Percentiles rank a stretch among this genome's conserved stretches.
Evolutionary conservation across 2,888 invertebrate species (phyloP).

Genomic region (Cancer borealis): DNA sequence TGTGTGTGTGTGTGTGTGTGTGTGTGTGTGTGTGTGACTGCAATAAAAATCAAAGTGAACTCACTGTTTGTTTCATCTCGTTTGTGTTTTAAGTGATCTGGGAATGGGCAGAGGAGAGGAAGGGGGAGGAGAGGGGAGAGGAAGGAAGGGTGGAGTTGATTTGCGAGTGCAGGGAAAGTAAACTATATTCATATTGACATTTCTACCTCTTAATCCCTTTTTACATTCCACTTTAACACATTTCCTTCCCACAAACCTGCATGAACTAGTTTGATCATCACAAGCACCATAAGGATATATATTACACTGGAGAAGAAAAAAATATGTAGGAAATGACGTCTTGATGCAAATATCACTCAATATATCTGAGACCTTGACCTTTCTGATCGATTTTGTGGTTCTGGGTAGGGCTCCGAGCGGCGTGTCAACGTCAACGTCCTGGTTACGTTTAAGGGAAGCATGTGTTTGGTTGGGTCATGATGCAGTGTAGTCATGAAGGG

Average conservation of each 20-base stretch:
- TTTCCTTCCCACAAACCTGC: not conserved
- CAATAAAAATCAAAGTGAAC: slow-evolving; percentile 39
- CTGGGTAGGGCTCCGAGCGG: not conserved
- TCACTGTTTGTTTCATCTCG: slow-evolving; percentile 51
- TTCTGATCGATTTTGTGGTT: not conserved
- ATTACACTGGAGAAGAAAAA: too few species aligned
- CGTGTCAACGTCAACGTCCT: not conserved
- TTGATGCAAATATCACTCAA: not conserved
- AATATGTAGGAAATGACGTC: too few species aligned
- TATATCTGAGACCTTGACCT: not conserved
- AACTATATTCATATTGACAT: not conserved
- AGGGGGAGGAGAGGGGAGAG: too few species aligned
- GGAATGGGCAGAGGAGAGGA: not conserved
- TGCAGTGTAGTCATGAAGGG: not conserved
- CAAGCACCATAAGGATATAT: not conserved
- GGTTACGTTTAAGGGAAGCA: not conserved
- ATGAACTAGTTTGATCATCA: not conserved
- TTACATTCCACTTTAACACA: not conserved
- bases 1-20: slow-evolving; percentile 40
- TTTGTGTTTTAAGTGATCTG: slow-evolving; percentile 9
- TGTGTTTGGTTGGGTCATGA: not conserved
- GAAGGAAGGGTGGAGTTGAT: not conserved
- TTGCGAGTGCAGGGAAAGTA: not conserved
- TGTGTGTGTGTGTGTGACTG: slow-evolving; percentile 21
- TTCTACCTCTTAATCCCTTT: not conserved